A percentile compares a stretch with the other conserved stretches of the same genome.
phyloP scores from a whole-genome alignment of 2,888 invertebrate genomes.

The Melanotus villosus region DNA sequence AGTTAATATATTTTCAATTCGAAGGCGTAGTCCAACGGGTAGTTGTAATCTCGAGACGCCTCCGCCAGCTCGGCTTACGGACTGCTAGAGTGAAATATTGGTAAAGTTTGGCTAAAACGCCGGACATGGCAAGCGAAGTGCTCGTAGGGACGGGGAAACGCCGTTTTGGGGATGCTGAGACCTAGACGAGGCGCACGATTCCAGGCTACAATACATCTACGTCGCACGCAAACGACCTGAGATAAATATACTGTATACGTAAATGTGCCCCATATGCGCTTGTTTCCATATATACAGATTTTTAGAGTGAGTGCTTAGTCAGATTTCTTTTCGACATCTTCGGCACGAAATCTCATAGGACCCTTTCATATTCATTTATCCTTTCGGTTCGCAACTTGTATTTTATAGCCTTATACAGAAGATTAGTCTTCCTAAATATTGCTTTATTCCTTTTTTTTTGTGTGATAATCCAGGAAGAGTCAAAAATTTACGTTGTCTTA shows the following conservation, averaged over 20 bases:
- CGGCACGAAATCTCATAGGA: slow-evolving; percentile 23
- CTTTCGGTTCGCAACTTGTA: slow-evolving; percentile 3
- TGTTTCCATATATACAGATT: slow-evolving; percentile 48
- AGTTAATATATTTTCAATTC: slow-evolving; percentile 41
- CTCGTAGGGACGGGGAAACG: slow-evolving; percentile 52
- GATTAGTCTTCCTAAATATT: no score
- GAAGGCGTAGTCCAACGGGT: slow-evolving; percentile 15
- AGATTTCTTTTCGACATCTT: slow-evolving; percentile 38
- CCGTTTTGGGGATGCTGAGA: slow-evolving; percentile 45
- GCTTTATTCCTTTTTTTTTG: no score
- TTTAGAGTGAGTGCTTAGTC: slow-evolving; percentile 45
- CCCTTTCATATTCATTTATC: slow-evolving; percentile 10
- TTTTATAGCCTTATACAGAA: no score
- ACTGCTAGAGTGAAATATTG: slow-evolving; percentile 58
- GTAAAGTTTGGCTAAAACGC: slow-evolving; percentile 62
- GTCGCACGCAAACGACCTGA: slow-evolving; percentile 62
- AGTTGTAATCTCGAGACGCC: slow-evolving; percentile 43
- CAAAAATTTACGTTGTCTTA: no score
- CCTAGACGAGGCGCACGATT: slow-evolving; percentile 57
- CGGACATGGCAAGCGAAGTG: slow-evolving; percentile 61
- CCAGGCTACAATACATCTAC: slow-evolving; percentile 61
- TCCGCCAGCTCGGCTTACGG: slow-evolving; percentile 33
- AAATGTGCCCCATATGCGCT: slow-evolving; percentile 52
- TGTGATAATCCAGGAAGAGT: no score
- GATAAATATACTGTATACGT: slow-evolving; percentile 63